Evolutionary conservation across 2,888 invertebrate species (phyloP), one percentile per base, ranked within the genome.

Genomic region (Monoplex corrugatus): DNA sequence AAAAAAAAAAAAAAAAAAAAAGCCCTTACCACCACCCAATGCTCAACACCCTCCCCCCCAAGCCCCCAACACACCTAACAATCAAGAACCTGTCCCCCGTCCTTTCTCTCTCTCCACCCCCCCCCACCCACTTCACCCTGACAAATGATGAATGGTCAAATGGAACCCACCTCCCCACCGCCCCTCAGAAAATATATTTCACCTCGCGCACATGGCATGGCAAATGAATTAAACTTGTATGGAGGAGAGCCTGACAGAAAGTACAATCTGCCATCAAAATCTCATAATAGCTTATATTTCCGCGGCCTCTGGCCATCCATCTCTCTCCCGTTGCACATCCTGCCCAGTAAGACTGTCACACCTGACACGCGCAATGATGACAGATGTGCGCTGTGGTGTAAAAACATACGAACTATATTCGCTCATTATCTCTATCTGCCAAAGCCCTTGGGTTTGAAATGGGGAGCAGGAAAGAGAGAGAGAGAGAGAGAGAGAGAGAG

Each of bases 391-490:
- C n/a, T n/a, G n/a, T n/a, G n/a, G n/a, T n/a, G n/a, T n/a, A 63
- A n/a, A 68, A 57, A 32, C 50, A 57, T 57, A 85, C 8, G 3
- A 57, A n/a, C n/a, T 85, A 85, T 86, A 35, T 40, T 63, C 32
- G 50, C 72, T 63, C 75, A 57, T 43, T 87, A 84, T 89, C 89
- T 89, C 72, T 89, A 87, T 89, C 89, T 80, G 80, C 43, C 80
- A 80, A 28, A 28, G 19, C 50, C 19, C 19, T 50, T n/a, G n/a
- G n/a, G n/a, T n/a, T n/a, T n/a, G 28, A 68, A n/a, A 50, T 50
- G 19, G 50, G 50, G 50, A 50, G 50, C 50, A 19, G 19, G 19
- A 50, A 50, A 50, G 50, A 50, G 50, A 50, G 50, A 13, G 50
- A 50, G n/a, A n/a, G n/a, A n/a, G n/a, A n/a, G n/a, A n/a, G 45